Base-by-base conservation (phyloP, 1,140 invertebrate genomes). In the Calycopis cecrops region DNA sequence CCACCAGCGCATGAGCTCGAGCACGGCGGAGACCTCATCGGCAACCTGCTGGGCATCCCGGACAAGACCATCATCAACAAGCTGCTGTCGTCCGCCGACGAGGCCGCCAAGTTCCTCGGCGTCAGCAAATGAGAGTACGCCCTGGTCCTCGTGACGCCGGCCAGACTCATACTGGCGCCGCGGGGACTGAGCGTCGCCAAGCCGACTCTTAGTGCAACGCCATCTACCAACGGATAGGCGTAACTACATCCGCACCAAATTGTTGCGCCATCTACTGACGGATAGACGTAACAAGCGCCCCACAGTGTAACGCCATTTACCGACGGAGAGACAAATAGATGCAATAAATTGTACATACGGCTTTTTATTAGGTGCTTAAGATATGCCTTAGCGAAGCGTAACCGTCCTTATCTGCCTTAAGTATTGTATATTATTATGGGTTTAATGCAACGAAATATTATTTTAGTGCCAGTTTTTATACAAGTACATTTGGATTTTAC, bases 11-110 rank as follows among this genome's bases (percentile, higher is more conserved):
- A 85, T 84, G 82, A 83, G 69, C 18, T 79, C 80, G 28, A 79
- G 87, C 58, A 90, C 58, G 90, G 92, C 40, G 90, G 90, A 53
- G 95, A 97, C 73, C 88, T 98, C 35, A 96, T 98, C 62, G 95
- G 96, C 0, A 96, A 97, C 79, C 89, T 98, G 0, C 85, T 98
- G 0, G 96, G 96, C 0, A 96, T 98, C 56, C 91, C 93, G 53
- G 95, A 96, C 76, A 92, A 93, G 57, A 92, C 93, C n/a, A 93
- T 97, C 54, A 92, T 97, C 38, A 96, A 98, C 69, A 92, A 95
- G 72, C 91, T 97, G 57, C 88, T 98, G 0, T 93, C 94, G 0
- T 94, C 94, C 1, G 91, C 95, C 0, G 95, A 97, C 63, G 95
- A 96, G 73, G 96, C 95, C 3, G 96, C 96, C 0, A 95, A 96